Conservation (phyloP, 2,113 vertebrate species). For the Chrysemys picta region DNA sequence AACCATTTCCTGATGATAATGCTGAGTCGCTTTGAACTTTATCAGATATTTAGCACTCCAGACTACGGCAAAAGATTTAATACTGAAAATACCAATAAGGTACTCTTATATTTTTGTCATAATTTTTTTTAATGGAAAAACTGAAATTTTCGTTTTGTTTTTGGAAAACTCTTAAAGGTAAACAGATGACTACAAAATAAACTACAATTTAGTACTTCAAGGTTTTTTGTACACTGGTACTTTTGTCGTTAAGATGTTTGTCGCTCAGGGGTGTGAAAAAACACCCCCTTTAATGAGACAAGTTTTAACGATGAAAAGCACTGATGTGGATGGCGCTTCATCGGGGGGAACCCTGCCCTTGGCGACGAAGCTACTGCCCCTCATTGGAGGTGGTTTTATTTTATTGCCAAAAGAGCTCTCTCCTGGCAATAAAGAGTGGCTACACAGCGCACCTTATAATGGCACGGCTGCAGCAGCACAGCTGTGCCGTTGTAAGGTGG, state of each 20-base stretch:
- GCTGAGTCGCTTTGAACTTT: conserved; percentile 95
- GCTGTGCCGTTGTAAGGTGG: too few relatives aligned
- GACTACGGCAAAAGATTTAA: conserved; percentile 92
- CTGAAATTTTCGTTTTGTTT: rapidly evolving
- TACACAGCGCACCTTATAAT: too few relatives aligned
- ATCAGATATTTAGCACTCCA: conserved; percentile 92
- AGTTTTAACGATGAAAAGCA: too few relatives aligned
- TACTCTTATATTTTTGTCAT: conserved; percentile 55
- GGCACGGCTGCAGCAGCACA: too few relatives aligned
- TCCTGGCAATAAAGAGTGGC: too few relatives aligned
- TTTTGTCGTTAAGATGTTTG: neutral
- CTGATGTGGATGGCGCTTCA: too few relatives aligned
- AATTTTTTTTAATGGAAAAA: neutral
- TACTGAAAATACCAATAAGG: conserved; percentile 91
- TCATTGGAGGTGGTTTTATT: too few relatives aligned
- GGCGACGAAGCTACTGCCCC: too few relatives aligned
- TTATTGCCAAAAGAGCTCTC: too few relatives aligned
- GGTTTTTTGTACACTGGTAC: neutral
- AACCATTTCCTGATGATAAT: conserved; percentile 99
- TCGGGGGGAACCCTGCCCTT: too few relatives aligned
- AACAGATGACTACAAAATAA: neutral
- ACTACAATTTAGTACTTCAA: neutral
- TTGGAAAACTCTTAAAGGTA: neutral
- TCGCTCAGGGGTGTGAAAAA: neutral
- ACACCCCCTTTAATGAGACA: too few relatives aligned